A percentile compares a stretch with the other conserved stretches of the same genome.
phyloP scores from a whole-genome alignment of 1,140 invertebrate species.

The roundworm (Caenorhabditis elegans) region WBcel235 BX284602.5:7913501-7914000 shows the following conservation, averaged over 20 bases:
- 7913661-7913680: background rate
- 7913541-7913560: no score
- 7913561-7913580: no score
- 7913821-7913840: background rate
- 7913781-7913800: background rate
- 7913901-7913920: constrained; percentile 4
- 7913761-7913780: constrained; percentile 27
- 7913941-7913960: constrained; percentile 9
- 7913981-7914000: background rate
- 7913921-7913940: background rate
- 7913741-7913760: constrained; percentile 26
- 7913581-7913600: no score
- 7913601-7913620: background rate
- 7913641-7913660: background rate
- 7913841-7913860: background rate
- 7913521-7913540: no score
- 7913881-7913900: background rate
- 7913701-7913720: constrained; percentile 1
- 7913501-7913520: no score
- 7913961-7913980: background rate
- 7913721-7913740: constrained; percentile 22
- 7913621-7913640: background rate
- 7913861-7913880: background rate
- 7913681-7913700: background rate
- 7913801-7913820: constrained; percentile 17